Percentiles rank a stretch among this genome's conserved stretches.
These are phyloP conservation scores for Glossophaga mutica DNA, from an alignment of 2,797 vertebrate genomes.

Conservation along the genomic window DNA sequence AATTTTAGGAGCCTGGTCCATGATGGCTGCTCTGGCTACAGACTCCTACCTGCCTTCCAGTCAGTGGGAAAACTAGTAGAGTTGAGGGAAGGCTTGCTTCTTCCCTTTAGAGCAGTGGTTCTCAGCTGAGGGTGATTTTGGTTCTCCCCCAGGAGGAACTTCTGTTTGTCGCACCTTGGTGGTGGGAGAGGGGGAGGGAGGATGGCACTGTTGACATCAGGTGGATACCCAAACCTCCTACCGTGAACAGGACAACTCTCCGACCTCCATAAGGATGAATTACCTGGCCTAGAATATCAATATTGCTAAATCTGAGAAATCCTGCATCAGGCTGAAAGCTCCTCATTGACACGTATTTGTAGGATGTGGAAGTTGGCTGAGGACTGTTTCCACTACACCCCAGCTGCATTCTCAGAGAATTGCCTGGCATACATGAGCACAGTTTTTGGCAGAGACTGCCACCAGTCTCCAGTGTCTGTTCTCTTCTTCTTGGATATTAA, in stretches of 20 bases:
- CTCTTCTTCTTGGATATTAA: background rate
- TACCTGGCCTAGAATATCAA: background rate
- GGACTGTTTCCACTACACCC: background rate
- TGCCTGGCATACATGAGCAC: background rate
- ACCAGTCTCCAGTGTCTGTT: background rate
- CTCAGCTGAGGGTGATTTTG: background rate
- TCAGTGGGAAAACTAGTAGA: background rate
- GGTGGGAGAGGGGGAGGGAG: accelerated
- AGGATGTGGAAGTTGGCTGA: background rate
- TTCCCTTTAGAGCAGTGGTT: background rate
- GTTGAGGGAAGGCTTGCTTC: background rate
- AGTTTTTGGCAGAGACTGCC: background rate
- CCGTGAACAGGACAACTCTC: background rate
- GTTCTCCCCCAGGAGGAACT: background rate
- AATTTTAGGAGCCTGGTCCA: background rate
- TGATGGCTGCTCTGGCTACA: background rate
- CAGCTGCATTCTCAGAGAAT: background rate
- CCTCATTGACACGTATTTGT: background rate
- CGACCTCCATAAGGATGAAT: background rate
- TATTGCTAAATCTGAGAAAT: background rate
- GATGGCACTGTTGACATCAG: background rate
- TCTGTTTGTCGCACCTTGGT: background rate
- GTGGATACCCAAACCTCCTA: background rate
- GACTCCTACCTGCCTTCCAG: background rate
- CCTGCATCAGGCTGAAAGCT: background rate